phyloP scores from a whole-genome alignment of 2,113 vertebrate species.

The Cettia cetti region DNA sequence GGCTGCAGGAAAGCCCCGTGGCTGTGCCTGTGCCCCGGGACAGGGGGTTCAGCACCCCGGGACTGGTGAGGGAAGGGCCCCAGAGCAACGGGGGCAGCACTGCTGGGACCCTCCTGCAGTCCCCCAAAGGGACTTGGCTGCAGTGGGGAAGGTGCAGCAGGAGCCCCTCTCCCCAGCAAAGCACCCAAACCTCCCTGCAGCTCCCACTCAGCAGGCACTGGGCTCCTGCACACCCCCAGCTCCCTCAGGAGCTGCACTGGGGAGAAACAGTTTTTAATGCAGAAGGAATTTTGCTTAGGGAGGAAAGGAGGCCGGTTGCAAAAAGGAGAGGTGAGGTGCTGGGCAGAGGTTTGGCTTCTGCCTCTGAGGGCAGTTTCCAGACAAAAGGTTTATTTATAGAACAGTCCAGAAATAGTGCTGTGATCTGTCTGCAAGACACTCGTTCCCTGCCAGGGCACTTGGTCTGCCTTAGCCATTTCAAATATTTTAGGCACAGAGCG shows the following conservation, averaged over 20 bases:
- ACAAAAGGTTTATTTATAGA: neutral
- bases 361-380: neutral
- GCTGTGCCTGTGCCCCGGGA: neutral
- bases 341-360: neutral
- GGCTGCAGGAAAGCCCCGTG: accelerated
- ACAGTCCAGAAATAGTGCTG: accelerated
- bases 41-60: accelerated
- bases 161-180: neutral
- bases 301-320: neutral
- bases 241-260: neutral
- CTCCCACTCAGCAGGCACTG: accelerated
- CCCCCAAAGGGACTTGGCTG: neutral
- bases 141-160: neutral
- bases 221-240: too few species aligned
- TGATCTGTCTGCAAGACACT: neutral
- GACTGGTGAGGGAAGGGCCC: neutral
- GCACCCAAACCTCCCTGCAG: neutral
- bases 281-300: neutral
- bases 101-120: neutral
- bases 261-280: neutral
- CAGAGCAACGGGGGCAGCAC: neutral
- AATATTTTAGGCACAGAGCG: neutral
- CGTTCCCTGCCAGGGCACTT: neutral
- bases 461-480: neutral
- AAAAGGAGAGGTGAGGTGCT: neutral